Base-by-base conservation (phyloP, 2,797 vertebrate species). In the Bradypus variegatus region DNA sequence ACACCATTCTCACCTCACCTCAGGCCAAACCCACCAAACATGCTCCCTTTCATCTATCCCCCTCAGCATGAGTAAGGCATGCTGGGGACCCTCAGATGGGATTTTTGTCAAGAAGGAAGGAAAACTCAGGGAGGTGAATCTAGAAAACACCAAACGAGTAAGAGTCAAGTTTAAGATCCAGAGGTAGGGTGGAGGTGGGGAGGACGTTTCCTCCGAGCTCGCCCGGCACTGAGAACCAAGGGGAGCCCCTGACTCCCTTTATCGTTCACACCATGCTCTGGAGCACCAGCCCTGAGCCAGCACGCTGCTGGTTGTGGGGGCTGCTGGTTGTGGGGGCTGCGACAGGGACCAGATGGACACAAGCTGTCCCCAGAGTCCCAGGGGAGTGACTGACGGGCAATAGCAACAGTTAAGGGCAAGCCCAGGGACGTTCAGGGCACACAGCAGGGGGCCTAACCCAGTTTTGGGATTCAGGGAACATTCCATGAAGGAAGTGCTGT, bases 231-330 rank as follows among this genome's bases (percentile, higher is more conserved):
- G 8, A 60, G 38, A 36, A 11, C 45, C 38, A 2, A 4, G 33
- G 2, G 7, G 33, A 60, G 60, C 29, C 62, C 25, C 41, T 19
- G 53, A 36, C 53, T 45, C 1, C 72, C 19, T 33, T 76, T 18
- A 38, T 16, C 41, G 18, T 25, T 53, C 6, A 41, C 5, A 31
- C 31, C 0, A 0, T 9, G 15, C 53, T n/a, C 2, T 1, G 0
- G 10, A 36, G 31, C 65, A 50, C 31, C 29, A 58, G 67, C 33
- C 65, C 29, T 33, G 48, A 25, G 29, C 45, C n/a, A 58, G 79
- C 64, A n/a, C 0, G 31, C 38, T 18, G 25, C 70, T 29, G 10
- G 12, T 2, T 45, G 31, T 27, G 33, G 67, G 62, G 78, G 25
- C 33, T 14, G 25, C 64, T 23, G 9, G 12, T 2, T 45, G n/a